These are phyloP conservation scores for Aurelia aurita DNA, from an alignment of 30 jellyfish, hydroid and myxozoan species.

Conservation along the genomic window DNA sequence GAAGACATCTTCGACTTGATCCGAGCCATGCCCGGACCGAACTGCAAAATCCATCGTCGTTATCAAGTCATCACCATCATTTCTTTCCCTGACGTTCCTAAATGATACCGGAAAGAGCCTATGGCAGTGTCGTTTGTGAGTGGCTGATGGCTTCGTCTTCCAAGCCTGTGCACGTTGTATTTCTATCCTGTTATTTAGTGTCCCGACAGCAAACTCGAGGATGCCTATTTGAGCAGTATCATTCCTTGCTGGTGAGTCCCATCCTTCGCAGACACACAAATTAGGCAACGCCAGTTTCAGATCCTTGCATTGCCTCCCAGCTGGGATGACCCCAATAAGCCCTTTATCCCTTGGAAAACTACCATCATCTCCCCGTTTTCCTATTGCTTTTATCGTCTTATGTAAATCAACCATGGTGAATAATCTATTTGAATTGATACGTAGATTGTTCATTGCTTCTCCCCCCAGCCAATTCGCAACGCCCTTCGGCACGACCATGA, in stretches of 20 bases:
- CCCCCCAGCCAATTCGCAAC: constrained; percentile 69
- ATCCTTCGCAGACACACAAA: constrained; percentile 87
- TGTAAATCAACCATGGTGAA: constrained; percentile 84
- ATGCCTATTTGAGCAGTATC: constrained; percentile 69
- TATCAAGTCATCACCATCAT: constrained; percentile 44
- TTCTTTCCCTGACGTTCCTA: constrained; percentile 76
- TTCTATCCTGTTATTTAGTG: constrained; percentile 75
- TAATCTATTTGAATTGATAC: constrained; percentile 77
- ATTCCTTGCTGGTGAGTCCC: constrained; percentile 79
- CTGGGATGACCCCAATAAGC: constrained; percentile 50
- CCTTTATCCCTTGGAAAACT: constrained; percentile 25
- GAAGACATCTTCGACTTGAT: constrained; percentile 66
- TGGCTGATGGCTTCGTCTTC: background rate
- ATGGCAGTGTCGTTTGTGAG: constrained; percentile 39
- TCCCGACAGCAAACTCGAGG: constrained; percentile 91
- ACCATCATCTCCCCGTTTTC: background rate
- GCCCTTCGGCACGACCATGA: constrained; percentile 79
- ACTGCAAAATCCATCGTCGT: constrained; percentile 79
- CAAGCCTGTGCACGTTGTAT: background rate
- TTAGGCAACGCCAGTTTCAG: constrained; percentile 80
- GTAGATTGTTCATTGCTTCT: constrained; percentile 57
- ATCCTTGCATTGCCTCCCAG: constrained; percentile 67
- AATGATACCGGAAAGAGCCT: constrained; percentile 65
- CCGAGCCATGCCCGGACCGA: constrained; percentile 72
- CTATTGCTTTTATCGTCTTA: constrained; percentile 48